Evolutionary conservation across 2,113 vertebrate species (phyloP).

Genomic region (Pachycephala philippinensis): DNA sequence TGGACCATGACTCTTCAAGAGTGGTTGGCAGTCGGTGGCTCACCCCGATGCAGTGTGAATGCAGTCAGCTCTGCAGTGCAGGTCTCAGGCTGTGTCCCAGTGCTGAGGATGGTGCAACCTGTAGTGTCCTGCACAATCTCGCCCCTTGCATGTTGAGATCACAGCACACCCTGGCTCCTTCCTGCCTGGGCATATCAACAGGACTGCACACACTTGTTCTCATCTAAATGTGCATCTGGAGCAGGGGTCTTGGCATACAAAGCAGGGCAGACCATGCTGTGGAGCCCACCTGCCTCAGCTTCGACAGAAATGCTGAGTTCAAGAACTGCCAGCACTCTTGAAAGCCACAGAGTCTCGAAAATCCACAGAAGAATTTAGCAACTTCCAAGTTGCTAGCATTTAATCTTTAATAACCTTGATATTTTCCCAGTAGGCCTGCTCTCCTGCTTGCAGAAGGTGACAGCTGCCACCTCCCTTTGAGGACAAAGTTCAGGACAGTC

Average conservation of each 20-base stretch:
- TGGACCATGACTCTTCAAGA: neutral
- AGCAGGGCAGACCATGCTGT: neutral
- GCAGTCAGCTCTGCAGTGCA: neutral
- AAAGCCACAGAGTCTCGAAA: neutral
- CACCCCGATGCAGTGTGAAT: too few relatives aligned
- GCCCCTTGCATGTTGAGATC: rapidly evolving
- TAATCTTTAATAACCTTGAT: neutral
- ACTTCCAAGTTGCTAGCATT: neutral
- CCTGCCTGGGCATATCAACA: neutral
- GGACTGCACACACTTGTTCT: rapidly evolving
- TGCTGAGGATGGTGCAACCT: neutral
- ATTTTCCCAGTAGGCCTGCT: neutral
- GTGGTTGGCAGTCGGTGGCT: rapidly evolving
- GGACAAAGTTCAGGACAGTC: neutral
- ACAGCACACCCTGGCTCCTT: neutral
- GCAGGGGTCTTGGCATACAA: neutral
- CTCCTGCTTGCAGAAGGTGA: neutral
- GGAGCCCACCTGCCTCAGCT: neutral
- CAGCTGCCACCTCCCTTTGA: neutral
- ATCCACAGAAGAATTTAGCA: neutral
- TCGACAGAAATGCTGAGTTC: neutral
- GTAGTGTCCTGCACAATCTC: neutral
- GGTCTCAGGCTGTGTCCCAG: neutral
- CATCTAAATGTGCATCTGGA: neutral
- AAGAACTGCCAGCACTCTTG: neutral